Base-by-base conservation (phyloP, 2,113 vertebrate genomes). In the Felis chaus region DNA sequence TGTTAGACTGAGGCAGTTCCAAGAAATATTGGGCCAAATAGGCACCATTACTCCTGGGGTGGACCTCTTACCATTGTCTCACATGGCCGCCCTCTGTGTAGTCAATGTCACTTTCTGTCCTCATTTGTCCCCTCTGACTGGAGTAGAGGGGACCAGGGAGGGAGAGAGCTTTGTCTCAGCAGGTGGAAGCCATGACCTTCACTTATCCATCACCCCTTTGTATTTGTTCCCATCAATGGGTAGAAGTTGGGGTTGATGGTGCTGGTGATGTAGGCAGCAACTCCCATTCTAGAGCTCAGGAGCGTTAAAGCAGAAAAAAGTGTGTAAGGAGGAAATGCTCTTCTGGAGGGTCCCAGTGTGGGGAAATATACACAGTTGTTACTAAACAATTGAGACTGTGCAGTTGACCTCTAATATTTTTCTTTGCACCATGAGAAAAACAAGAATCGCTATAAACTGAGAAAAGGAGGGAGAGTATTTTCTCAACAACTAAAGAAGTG, bases 41-140 rank as follows among this genome's bases (percentile, higher is more conserved):
- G 7, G 31, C 41, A 16, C 23, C 29, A 16, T 50, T 19, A 27
- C 31, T 50, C 50, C 41, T 15, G 4, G 55, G 9, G 45, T 19
- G 71, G 39, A 53, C 31, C 3, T 66, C 74, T 57, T 63, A 16
- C n/a, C 7, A 11, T 65, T 79, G 9, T 13, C 66, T 74, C 16
- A 19, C 3, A 4, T 7, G 61, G 16, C 1, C 18, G 33, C 23
- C 19, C 39, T 71, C 33, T 7, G 4, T 0, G 0, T 5, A 61
- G 69, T 1, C 7, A 16, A 0, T 5, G 76, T 74, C 39, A n/a
- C 5, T 76, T 4, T 4, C 61, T 68, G 48, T 31, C 66, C 41
- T 94, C 4, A 36, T 66, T 3, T 79, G 76, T 45, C 53, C 39
- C 66, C 41, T 91, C 15, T 15, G 21, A 48, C 16, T 61, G 41